These are phyloP conservation scores for Lepus timidus DNA, from an alignment of 2,113 vertebrate genomes.

Conservation along the genomic window DNA sequence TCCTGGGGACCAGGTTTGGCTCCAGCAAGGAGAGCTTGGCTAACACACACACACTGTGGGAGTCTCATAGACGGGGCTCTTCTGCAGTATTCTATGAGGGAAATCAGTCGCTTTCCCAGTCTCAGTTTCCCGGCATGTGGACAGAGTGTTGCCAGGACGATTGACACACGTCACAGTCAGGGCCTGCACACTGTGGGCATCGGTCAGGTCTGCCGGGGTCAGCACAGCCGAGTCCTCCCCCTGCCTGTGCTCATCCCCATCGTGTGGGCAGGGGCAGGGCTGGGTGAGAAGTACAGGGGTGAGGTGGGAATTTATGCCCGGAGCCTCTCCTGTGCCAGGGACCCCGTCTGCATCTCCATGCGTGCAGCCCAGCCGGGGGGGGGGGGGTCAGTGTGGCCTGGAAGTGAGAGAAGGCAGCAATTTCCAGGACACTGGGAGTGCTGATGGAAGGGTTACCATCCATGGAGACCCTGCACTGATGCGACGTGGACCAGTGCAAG, in stretches of 20 bases:
- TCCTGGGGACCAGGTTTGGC: neutral
- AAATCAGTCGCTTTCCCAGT: neutral
- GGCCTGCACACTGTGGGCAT: no score
- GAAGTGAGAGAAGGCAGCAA: neutral
- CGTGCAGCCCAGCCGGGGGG: neutral
- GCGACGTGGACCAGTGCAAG: neutral
- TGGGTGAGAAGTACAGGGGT: no score
- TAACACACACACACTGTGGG: fast-evolving
- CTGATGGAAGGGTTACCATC: neutral
- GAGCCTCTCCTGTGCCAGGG: neutral
- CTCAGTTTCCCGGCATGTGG: neutral
- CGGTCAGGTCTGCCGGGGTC: no score
- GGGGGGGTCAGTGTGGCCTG: neutral
- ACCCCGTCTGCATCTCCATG: neutral
- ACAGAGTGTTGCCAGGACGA: fast-evolving
- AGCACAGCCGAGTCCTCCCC: no score
- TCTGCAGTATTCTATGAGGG: no score
- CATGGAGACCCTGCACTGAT: neutral
- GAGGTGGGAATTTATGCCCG: neutral
- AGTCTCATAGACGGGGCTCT: neutral
- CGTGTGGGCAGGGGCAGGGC: fast-evolving
- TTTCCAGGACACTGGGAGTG: neutral
- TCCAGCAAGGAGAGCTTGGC: neutral
- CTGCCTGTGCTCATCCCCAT: no score
- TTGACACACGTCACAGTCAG: fast-evolving